Evolutionary conservation across 2,113 vertebrate genomes (phyloP).

Genomic region (Aleadryas rufinucha): DNA sequence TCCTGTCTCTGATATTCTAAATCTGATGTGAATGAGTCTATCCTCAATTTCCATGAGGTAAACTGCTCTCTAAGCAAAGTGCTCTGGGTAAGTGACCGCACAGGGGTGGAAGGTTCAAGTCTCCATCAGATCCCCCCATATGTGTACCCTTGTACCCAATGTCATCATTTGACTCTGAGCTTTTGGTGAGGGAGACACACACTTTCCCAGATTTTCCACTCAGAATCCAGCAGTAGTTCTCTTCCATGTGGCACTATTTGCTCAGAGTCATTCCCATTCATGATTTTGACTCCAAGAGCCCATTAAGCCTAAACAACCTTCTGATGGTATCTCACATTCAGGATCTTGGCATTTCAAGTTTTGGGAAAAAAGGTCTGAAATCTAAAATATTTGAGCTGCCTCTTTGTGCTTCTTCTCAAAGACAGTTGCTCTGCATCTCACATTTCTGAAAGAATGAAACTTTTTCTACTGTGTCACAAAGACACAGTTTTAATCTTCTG

Average conservation of each 20-base stretch:
- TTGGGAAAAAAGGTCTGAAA: neutral
- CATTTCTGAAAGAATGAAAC: neutral
- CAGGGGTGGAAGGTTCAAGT: neutral
- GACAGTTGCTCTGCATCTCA: neutral
- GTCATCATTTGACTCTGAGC: rapidly evolving
- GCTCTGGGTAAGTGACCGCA: rapidly evolving
- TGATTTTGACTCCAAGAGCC: neutral
- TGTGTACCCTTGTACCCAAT: rapidly evolving
- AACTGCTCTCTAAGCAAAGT: neutral
- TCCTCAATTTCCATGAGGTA: neutral
- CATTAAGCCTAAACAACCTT: neutral
- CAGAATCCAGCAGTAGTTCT: neutral
- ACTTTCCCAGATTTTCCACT: neutral
- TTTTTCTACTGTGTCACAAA: neutral
- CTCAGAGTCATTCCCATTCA: neutral
- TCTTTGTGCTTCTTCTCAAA: neutral
- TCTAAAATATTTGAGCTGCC: neutral
- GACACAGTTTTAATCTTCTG: neutral
- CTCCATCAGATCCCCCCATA: neutral
- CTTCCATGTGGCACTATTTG: neutral
- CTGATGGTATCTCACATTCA: neutral
- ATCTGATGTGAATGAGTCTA: neutral
- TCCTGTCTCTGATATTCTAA: neutral
- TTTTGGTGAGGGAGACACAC: neutral
- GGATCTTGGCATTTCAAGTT: neutral